Evolutionary conservation across 2,797 vertebrate species (phyloP), one percentile per base, ranked within the genome.

Genomic region (Discoglossus pictus): DNA sequence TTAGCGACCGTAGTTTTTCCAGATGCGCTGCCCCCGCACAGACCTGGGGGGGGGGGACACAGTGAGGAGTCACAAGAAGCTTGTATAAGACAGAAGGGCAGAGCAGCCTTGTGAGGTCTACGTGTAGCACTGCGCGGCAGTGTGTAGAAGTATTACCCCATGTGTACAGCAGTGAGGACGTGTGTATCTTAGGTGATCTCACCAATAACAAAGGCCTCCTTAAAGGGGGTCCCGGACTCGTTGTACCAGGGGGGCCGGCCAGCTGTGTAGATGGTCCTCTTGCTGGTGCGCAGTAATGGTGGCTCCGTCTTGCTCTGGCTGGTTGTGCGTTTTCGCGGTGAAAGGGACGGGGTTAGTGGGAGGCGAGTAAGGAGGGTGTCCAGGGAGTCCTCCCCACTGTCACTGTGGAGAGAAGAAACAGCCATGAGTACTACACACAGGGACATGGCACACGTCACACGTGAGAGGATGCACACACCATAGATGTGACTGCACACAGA

Each of bases 1-100:
- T 93, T 95, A 60, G 93, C 93, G 21, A 95, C 94, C 0, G 93
- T 95, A 4, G 94, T 95, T 88, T 95, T 96, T 16, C 94, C 94
- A 1, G 92, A 94, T 2, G 92, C 92, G 20, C 93, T 94, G 68
- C 93, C 94, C 20, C 94, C 94, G 60, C 94, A 94, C 74, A 96
- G 79, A 40, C 94, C 94, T 96, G 47, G 0, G 44, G 39, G 1
- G 38, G 10, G 10, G 27, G 16, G 13, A 24, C 2, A 7, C 13
- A 16, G 31, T 1, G 15, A n/a, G 13, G 7, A 9, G 20, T 47
- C 2, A 2, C 3, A 47, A 1, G 18, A n/a, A n/a, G n/a, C n/a
- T n/a, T n/a, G n/a, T n/a, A n/a, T n/a, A n/a, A n/a, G 2, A 31
- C 10, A 25, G 24, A 17, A 11, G 2, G 11, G 23, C 12, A 13